Evolutionary conservation across 30 jellyfish, hydroid and myxozoan species (phyloP).

Genomic region (Euphysa ruthae): DNA sequence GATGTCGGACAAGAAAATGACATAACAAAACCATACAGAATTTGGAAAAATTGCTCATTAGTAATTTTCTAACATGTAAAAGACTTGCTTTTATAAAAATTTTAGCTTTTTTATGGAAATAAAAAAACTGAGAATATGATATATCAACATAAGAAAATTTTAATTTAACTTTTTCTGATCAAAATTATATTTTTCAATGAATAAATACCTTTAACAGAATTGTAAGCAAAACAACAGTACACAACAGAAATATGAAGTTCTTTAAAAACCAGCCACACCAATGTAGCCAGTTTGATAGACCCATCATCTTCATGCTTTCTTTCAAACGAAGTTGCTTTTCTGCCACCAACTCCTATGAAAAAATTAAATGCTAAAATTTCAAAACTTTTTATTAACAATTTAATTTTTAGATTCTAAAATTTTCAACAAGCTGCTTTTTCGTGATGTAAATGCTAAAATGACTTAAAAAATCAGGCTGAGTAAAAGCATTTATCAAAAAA

Average conservation of each 20-base stretch:
- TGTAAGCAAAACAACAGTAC: constrained; percentile 42
- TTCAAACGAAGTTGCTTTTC: constrained; percentile 82
- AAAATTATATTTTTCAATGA: background rate
- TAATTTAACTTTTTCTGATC: background rate
- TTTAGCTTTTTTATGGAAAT: too few relatives aligned
- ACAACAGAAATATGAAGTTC: constrained; percentile 38
- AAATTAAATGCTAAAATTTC: background rate
- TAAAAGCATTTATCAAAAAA: too few relatives aligned
- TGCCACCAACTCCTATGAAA: constrained; percentile 79
- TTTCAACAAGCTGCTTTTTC: too few relatives aligned
- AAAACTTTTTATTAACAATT: background rate
- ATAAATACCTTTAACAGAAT: constrained; percentile 51
- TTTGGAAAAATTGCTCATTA: too few relatives aligned
- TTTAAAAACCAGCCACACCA: constrained; percentile 94
- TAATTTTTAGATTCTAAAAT: too few relatives aligned
- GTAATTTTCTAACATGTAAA: too few relatives aligned
- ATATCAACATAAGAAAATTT: too few relatives aligned
- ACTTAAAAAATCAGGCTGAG: too few relatives aligned
- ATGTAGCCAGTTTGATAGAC: constrained; percentile 88
- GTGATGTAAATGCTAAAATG: too few relatives aligned
- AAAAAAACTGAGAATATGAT: background rate
- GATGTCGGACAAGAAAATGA: too few relatives aligned
- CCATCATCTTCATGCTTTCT: constrained; percentile 98
- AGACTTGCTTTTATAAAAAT: background rate
- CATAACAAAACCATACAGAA: too few relatives aligned